phyloP scores from a whole-genome alignment of 2,888 invertebrate species.

The Gastrophysa polygoni region DNA sequence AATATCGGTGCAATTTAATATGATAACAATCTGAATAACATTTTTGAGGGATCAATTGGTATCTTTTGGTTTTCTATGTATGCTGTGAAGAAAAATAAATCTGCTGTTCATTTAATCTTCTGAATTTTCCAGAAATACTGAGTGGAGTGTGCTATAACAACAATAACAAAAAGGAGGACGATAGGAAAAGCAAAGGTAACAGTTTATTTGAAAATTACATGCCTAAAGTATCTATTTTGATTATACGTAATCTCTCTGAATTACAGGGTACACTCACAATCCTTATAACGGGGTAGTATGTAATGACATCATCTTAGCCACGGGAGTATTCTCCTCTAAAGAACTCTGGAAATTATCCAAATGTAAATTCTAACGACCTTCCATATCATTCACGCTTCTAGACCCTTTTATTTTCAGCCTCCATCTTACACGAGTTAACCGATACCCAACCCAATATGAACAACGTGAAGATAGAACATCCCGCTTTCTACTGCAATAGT shows the following conservation, averaged over 20 bases:
- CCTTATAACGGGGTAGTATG: conserved; percentile 98
- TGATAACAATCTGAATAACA: no score
- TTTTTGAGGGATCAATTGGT: no score
- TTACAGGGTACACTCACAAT: conserved; percentile 86
- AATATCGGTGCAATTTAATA: no score
- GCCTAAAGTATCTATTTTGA: background rate
- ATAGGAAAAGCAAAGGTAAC: conserved; percentile 77
- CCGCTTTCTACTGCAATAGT: conserved; percentile 81
- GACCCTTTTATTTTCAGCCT: conserved; percentile 67
- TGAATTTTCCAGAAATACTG: conserved; percentile 69
- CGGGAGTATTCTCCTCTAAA: conserved; percentile 99
- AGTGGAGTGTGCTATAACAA: conserved; percentile 76
- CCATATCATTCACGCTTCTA: conserved; percentile 19
- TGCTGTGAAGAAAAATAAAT: no score
- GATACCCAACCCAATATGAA: conserved; percentile 71
- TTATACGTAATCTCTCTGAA: conserved; percentile 26
- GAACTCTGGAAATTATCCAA: conserved; percentile 99
- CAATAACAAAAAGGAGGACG: conserved; percentile 75
- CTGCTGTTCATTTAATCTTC: background rate
- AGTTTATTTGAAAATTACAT: background rate
- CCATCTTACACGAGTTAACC: conserved; percentile 90
- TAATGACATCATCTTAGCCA: conserved; percentile 99
- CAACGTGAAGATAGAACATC: conserved; percentile 82
- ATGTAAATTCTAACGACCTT: conserved; percentile 56
- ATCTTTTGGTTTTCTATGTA: no score